Percentiles rank a stretch among this genome's conserved stretches.
These are phyloP conservation scores for Chymomyza amoena DNA, from an alignment of 2,888 invertebrate genomes.

Conservation along the genomic window DNA sequence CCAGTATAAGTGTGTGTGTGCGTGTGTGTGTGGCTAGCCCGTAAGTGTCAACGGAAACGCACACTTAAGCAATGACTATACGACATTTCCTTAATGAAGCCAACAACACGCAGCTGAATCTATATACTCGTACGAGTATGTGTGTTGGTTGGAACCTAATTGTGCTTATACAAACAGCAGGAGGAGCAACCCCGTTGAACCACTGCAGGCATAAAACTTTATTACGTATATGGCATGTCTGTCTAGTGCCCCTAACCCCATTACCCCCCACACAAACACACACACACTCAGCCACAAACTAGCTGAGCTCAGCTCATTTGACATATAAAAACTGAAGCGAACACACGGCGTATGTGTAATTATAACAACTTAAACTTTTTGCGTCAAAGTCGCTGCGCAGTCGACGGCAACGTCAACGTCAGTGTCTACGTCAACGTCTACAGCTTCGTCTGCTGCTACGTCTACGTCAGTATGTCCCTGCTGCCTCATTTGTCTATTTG, in stretches of 20 bases:
- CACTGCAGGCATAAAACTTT: conserved; percentile 52
- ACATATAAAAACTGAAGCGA: conserved; percentile 23
- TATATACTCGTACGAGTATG: conserved; percentile 8
- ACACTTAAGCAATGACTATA: conserved; percentile 72
- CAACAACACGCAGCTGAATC: conserved; percentile 29
- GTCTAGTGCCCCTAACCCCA: not conserved
- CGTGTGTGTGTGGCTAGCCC: conserved; percentile 17
- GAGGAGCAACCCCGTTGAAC: not conserved
- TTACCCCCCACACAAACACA: not conserved
- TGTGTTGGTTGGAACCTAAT: conserved; percentile 35
- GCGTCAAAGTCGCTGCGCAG: conserved; percentile 7
- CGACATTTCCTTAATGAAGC: conserved; percentile 75
- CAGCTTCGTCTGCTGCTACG: conserved; percentile 13
- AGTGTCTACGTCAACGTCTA: not conserved
- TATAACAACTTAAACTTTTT: conserved; percentile 54
- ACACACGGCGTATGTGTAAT: conserved; percentile 64
- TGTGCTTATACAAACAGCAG: conserved; percentile 39
- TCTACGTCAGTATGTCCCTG: conserved; percentile 19
- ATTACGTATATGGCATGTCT: conserved; percentile 26
- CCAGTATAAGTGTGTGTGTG: not conserved
- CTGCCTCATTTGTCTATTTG: conserved; percentile 36
- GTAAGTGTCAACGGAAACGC: conserved; percentile 68
- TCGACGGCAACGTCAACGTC: not conserved
- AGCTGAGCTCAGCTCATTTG: conserved; percentile 42
- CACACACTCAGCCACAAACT: conserved; percentile 3